These are phyloP conservation scores for Macrobrachium nipponense DNA, from an alignment of 1,140 invertebrate genomes.

Conservation along the genomic window DNA sequence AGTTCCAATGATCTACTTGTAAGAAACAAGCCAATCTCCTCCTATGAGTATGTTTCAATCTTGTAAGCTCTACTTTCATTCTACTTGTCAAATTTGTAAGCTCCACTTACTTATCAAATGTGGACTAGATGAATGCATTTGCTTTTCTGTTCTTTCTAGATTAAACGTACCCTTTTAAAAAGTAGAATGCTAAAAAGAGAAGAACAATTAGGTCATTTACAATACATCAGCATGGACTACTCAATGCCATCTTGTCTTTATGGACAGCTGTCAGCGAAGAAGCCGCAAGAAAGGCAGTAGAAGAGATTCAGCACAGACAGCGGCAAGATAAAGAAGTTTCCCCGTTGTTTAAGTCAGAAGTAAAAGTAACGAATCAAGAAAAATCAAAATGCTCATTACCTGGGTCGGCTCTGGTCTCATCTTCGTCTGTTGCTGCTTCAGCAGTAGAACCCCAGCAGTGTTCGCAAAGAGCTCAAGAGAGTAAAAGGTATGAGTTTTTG, in stretches of 20 bases:
- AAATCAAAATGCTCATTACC: not conserved
- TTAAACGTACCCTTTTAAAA: no score
- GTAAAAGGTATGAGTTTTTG: no score
- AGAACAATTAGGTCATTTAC: not conserved
- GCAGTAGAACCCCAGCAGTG: no score
- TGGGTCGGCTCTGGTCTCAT: not conserved
- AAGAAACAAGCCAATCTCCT: not conserved
- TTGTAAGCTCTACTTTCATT: not conserved
- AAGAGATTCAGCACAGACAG: slow-evolving; percentile 63
- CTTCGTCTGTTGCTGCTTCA: no score
- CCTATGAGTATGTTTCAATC: not conserved
- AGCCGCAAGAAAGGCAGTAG: slow-evolving; percentile 63
- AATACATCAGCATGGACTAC: not conserved
- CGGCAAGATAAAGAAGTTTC: not conserved
- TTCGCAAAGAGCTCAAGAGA: not conserved
- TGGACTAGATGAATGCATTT: not conserved
- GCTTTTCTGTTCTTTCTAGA: no score
- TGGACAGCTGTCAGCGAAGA: slow-evolving; percentile 63
- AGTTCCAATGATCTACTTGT: not conserved
- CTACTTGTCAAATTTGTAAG: not conserved
- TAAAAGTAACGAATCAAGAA: not conserved
- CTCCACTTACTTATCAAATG: not conserved
- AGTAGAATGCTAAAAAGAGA: no score
- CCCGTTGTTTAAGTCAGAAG: not conserved
- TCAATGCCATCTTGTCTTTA: not conserved